Evolutionary conservation across 2,888 invertebrate species (phyloP).

Genomic region (Heliconius aoede): DNA sequence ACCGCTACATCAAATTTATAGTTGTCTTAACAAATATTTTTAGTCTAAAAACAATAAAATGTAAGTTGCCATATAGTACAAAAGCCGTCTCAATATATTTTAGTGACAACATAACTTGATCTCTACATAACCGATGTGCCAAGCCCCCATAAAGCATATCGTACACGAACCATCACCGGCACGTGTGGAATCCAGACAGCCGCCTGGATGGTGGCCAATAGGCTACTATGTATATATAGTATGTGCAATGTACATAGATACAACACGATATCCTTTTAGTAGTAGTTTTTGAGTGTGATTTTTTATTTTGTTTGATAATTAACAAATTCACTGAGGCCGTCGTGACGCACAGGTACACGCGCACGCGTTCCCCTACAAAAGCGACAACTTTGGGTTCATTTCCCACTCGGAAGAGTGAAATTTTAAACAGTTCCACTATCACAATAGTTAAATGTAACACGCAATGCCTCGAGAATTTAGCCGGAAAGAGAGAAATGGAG

Average conservation of each 20-base stretch:
- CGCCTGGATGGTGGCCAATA: slow-evolving; percentile 23
- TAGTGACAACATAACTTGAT: slow-evolving; percentile 19
- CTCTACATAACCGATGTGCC: slow-evolving; percentile 23
- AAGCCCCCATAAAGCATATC: slow-evolving; percentile 23
- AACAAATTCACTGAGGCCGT: too few species aligned
- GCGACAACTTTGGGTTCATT: too few species aligned
- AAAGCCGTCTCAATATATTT: neutral
- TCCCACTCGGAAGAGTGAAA: too few species aligned
- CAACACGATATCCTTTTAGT: neutral
- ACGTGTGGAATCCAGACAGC: slow-evolving; percentile 26
- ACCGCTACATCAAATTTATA: too few species aligned
- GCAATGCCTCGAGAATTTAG: too few species aligned
- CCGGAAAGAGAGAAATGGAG: too few species aligned
- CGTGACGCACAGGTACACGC: too few species aligned
- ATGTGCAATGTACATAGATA: neutral
- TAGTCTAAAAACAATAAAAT: neutral
- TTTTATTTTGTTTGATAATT: too few species aligned
- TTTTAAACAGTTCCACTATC: too few species aligned
- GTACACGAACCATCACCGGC: slow-evolving; percentile 25
- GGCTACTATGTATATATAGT: slow-evolving; percentile 3
- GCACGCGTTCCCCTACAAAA: too few species aligned
- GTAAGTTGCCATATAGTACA: neutral
- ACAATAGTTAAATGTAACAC: too few species aligned
- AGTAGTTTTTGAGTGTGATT: neutral
- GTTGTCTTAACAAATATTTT: too few species aligned